Evolutionary conservation across 2,797 vertebrate species (phyloP).

Genomic region (Meda fulgida): DNA sequence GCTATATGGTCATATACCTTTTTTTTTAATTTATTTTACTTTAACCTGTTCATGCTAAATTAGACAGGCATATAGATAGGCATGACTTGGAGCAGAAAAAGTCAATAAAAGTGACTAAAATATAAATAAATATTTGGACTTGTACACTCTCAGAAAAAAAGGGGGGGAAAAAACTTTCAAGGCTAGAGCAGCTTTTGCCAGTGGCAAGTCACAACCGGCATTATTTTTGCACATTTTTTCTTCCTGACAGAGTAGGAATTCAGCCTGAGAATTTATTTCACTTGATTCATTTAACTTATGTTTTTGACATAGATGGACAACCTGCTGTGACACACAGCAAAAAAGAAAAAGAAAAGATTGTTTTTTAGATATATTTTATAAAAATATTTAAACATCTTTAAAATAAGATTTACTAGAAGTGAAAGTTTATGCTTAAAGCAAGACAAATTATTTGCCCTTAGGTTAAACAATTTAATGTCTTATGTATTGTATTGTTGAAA

Average conservation of each 20-base stretch:
- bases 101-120: not conserved
- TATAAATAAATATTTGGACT: not conserved
- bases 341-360: not conserved
- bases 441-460: not conserved
- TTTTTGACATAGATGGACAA: not conserved
- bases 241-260: not conserved
- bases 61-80: not conserved
- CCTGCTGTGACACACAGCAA: not conserved
- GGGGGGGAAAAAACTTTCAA: not conserved
- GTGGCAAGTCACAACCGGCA: not conserved
- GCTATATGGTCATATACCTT: not conserved
- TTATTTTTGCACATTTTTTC: not conserved
- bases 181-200: not conserved
- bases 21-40: too few relatives aligned
- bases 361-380: too few relatives aligned
- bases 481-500: not conserved
- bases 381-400: not conserved
- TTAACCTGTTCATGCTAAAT: not conserved
- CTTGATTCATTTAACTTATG: not conserved
- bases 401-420: not conserved
- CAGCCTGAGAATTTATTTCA: not conserved
- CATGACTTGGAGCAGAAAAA: not conserved
- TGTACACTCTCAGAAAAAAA: not conserved
- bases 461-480: not conserved
- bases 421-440: not conserved